Evolutionary conservation across 2,113 vertebrate genomes (phyloP).

Genomic region (Cinclus mexicanus): DNA sequence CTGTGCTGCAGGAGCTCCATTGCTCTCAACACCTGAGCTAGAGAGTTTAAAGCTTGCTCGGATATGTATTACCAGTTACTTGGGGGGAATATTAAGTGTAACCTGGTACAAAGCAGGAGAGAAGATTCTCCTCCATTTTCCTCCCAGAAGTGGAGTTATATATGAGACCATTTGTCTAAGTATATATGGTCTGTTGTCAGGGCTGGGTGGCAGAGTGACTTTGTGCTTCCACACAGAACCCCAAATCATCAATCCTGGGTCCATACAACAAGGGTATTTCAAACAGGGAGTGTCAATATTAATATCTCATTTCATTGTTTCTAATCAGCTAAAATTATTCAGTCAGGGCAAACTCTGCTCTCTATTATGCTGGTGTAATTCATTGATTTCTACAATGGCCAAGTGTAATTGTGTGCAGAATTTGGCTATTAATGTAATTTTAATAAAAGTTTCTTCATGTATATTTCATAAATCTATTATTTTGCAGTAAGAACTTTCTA

Average conservation of each 20-base stretch:
- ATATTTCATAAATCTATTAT: constrained; percentile 58
- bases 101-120: not conserved
- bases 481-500: constrained; percentile 47
- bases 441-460: constrained; percentile 64
- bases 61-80: not conserved
- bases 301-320: constrained; percentile 54
- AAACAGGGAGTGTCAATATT: constrained; percentile 38
- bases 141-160: not conserved
- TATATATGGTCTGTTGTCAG: not conserved
- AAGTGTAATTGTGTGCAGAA: constrained; percentile 64
- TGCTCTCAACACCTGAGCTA: not conserved
- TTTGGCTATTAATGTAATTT: constrained; percentile 63
- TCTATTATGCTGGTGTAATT: constrained; percentile 42
- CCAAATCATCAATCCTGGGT: not conserved
- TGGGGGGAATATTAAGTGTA: not conserved
- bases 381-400: constrained; percentile 42
- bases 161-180: not conserved
- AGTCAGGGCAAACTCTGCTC: not conserved
- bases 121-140: not conserved
- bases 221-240: not conserved
- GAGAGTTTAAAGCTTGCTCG: not conserved
- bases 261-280: not conserved
- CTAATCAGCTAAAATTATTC: constrained; percentile 51
- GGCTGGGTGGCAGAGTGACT: not conserved
- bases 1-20: not conserved